Percentiles rank a stretch among this genome's conserved stretches.
phyloP scores from a whole-genome alignment of 2,113 vertebrate species.

The Antennarius striatus region DNA sequence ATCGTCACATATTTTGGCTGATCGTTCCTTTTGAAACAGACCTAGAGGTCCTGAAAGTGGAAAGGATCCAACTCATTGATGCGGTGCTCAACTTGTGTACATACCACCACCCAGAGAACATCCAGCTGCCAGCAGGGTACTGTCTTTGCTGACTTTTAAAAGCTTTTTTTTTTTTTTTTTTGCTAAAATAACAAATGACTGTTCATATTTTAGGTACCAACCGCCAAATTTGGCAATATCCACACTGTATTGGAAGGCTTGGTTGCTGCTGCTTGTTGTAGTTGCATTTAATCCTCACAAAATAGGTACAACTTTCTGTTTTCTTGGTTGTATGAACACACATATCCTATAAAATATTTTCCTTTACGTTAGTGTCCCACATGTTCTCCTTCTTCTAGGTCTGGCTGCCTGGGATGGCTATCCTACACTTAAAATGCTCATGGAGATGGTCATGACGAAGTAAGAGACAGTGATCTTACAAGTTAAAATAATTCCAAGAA shows the following conservation, averaged over 20 bases:
- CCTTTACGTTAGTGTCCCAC: background rate
- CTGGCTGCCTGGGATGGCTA: conserved; percentile 97
- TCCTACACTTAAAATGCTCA: conserved; percentile 97
- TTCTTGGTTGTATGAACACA: background rate
- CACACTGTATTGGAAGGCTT: conserved; percentile 97
- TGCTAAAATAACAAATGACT: conserved; percentile 20
- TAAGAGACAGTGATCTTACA: conserved; percentile 55
- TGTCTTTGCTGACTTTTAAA: conserved; percentile 23
- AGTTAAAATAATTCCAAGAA: background rate
- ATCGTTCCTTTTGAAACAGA: conserved; percentile 77
- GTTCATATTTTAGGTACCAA: conserved; percentile 85
- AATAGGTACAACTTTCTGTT: conserved; percentile 82
- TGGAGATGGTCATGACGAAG: conserved; percentile 99
- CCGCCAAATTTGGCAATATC: conserved; percentile 96
- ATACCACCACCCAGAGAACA: conserved; percentile 98
- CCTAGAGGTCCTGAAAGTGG: conserved; percentile 93
- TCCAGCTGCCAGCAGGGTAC: conserved; percentile 95
- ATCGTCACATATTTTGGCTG: background rate
- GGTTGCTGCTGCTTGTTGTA: conserved; percentile 94
- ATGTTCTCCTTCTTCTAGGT: conserved; percentile 73
- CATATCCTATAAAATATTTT: background rate
- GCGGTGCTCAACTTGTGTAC: conserved; percentile 97
- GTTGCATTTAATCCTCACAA: conserved; percentile 97
- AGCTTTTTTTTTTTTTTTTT: conserved; percentile 1
- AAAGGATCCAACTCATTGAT: conserved; percentile 94